Conservation (phyloP, 1,140 invertebrate species). For the Ceratina australensis region DNA sequence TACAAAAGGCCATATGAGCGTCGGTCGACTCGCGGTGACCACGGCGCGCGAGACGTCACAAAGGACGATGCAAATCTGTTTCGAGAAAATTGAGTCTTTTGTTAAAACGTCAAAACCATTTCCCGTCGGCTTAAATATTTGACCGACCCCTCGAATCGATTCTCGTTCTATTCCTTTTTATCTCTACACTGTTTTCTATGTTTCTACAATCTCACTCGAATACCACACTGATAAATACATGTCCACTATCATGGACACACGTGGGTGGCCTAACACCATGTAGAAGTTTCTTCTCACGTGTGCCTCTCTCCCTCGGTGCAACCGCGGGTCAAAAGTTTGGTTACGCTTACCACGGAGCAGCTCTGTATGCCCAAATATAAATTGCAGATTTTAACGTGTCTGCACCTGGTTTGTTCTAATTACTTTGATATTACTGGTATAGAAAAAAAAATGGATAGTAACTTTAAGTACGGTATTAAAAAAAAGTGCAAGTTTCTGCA, state of each 20-base stretch:
- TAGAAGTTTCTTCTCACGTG: slow-evolving; percentile 14
- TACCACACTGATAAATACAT: slow-evolving; percentile 22
- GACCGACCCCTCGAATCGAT: background rate
- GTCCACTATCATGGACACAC: slow-evolving; percentile 3
- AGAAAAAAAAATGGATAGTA: no score
- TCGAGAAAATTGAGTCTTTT: slow-evolving; percentile 15
- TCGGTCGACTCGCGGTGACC: background rate
- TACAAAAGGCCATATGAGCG: background rate
- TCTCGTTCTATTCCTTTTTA: background rate
- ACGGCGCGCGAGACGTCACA: background rate
- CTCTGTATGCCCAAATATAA: no score
- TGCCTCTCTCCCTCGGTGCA: background rate
- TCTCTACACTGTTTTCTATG: background rate
- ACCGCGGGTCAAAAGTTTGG: no score
- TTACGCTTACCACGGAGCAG: no score
- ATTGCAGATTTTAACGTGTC: no score
- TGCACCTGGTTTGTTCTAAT: no score
- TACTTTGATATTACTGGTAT: no score
- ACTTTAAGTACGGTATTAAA: no score
- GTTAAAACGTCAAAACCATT: slow-evolving; percentile 21
- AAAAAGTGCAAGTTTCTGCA: no score
- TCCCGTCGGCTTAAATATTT: no score
- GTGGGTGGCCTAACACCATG: slow-evolving; percentile 36
- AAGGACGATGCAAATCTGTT: background rate
- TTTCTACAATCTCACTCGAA: slow-evolving; percentile 38